A percentile compares a stretch with the other conserved stretches of the same genome.
phyloP scores from a whole-genome alignment of 2,888 invertebrate genomes.

The Nomada goodeniana region DNA sequence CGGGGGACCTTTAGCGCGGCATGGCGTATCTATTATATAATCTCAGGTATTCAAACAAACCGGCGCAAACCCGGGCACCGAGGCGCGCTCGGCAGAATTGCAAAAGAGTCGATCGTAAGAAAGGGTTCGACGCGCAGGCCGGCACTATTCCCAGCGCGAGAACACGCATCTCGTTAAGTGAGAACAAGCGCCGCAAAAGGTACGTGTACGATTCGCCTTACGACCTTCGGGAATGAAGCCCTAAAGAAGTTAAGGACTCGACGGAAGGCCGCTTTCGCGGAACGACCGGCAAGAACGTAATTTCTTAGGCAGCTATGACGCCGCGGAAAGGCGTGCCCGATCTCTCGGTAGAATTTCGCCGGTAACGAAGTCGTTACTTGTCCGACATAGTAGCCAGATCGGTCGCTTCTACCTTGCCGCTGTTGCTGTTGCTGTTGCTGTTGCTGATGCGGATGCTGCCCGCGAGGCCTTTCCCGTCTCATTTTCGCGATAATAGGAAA shows the following conservation, averaged over 20 bases:
- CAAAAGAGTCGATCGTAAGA: constrained; percentile 65
- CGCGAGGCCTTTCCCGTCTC: background rate
- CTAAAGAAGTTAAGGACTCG: constrained; percentile 66
- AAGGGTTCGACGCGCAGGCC: constrained; percentile 50
- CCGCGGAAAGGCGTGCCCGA: constrained; percentile 44
- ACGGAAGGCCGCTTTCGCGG: constrained; percentile 48
- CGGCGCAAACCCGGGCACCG: background rate
- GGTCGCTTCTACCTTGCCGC: constrained; percentile 7
- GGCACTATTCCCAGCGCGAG: constrained; percentile 67
- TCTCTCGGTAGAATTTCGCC: constrained; percentile 48
- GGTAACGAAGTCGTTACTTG: constrained; percentile 63
- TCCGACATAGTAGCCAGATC: constrained; percentile 44
- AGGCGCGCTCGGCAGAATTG: constrained; percentile 28
- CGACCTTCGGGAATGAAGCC: constrained; percentile 70
- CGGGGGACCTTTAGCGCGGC: background rate
- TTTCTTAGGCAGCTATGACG: constrained; percentile 59
- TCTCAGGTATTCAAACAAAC: constrained; percentile 46
- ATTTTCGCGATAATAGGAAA: background rate
- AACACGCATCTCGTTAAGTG: constrained; percentile 77
- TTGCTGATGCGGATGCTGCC: background rate
- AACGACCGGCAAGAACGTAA: constrained; percentile 58
- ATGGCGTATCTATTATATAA: constrained; percentile 39
- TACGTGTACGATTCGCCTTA: constrained; percentile 65
- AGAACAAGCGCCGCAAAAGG: constrained; percentile 73
- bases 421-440: background rate